Evolutionary conservation across 2,113 vertebrate species (phyloP).

Genomic region (Ptilorrhoa leucosticta): DNA sequence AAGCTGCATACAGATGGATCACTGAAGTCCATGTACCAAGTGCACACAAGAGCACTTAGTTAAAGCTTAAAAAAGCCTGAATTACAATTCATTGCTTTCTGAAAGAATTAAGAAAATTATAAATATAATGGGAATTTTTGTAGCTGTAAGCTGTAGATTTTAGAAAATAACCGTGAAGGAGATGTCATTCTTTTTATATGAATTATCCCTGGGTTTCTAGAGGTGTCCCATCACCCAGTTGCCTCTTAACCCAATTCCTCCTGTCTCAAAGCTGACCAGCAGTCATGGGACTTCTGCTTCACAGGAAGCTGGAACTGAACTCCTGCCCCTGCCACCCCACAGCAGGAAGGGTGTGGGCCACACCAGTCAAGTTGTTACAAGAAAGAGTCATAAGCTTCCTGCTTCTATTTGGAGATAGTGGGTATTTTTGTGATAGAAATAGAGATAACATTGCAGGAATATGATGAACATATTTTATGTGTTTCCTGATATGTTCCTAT

Average conservation of each 20-base stretch:
- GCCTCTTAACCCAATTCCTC: neutral
- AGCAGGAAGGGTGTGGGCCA: neutral
- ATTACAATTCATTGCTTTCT: neutral
- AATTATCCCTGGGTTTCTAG: neutral
- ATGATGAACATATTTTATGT: neutral
- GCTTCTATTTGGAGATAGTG: neutral
- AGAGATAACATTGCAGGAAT: constrained; percentile 3
- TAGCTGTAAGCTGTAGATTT: neutral
- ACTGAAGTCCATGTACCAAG: neutral
- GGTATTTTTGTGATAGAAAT: neutral
- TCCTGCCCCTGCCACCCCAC: neutral
- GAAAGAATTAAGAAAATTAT: neutral
- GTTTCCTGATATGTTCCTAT: neutral
- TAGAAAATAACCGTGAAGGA: neutral
- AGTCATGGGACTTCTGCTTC: neutral
- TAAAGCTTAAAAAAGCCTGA: neutral
- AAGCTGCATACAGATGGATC: neutral
- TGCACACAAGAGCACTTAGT: neutral
- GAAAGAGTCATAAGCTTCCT: constrained; percentile 27
- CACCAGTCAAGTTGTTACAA: neutral
- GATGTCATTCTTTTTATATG: accelerated
- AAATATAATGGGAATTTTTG: neutral
- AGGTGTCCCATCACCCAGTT: neutral
- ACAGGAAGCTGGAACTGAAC: neutral
- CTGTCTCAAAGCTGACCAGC: neutral